Evolutionary conservation across 2,888 invertebrate species (phyloP), one percentile per base, ranked within the genome.

Genomic region (Drosophila leonis): DNA sequence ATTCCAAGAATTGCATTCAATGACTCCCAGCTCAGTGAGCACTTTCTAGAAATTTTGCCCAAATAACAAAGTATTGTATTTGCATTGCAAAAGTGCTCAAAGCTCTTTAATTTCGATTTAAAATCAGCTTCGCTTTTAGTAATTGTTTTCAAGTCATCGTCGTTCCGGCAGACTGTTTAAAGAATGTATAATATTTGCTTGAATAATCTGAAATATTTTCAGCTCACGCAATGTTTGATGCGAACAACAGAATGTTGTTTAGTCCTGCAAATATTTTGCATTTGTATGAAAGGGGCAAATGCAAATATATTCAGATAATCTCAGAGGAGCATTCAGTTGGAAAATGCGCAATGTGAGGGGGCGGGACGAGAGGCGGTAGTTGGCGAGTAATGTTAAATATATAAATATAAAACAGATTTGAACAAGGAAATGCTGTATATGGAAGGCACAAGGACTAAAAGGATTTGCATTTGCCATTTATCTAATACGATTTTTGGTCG

Each of bases 381-480:
- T 9, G 24, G 29, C n/a, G 31, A 15, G 29, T 41, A 29, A 54
- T 31, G 41, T 13, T 20, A 62, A 65, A 66, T 54, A 48, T 59
- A 54, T 55, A 55, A 42, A 54, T 61, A 56, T 52, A 20, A 39
- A 65, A 41, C 10, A 46, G 44, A 65, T 56, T 62, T 39, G 10
- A 37, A 39, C 37, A 55, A 51, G 49, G 46, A 62, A 65, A 29
- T 71, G 41, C 6, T 48, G 39, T 42, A 24, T 18, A 20, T 65
- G 41, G 44, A 59, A 31, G 44, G 9, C 4, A 27, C 13, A 44
- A 39, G 49, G 37, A 46, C 56, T 57, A 42, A 75, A 80, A 60
- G 80, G 52, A 65, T 76, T 80, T 77, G 46, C 65, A 68, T 68
- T 74, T 71, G 60, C 67, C 63, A 73, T 78, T 71, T 64, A 52